These are phyloP conservation scores for Clunio marinus DNA, from an alignment of 2,888 invertebrate genomes.

Conservation along the genomic window DNA sequence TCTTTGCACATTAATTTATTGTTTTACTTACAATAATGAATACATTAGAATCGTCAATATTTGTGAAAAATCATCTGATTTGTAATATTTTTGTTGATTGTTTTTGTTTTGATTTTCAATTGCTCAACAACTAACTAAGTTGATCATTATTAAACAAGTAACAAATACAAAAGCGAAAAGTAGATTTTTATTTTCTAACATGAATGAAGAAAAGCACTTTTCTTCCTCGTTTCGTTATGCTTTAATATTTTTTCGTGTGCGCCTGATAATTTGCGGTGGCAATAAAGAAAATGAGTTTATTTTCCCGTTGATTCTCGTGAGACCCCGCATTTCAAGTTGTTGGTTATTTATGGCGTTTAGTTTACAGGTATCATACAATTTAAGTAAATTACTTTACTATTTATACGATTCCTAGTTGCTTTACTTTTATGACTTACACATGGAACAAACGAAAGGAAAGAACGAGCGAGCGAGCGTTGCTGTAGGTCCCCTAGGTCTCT, in stretches of 20 bases:
- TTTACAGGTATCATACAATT: constrained; percentile 25
- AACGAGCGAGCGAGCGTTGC: not conserved
- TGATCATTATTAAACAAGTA: no score
- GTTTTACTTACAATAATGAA: no score
- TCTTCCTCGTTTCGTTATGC: not conserved
- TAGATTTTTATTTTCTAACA: not conserved
- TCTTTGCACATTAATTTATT: constrained; percentile 12
- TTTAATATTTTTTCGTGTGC: constrained; percentile 21
- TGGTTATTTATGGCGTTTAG: constrained; percentile 15
- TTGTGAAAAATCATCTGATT: constrained; percentile 21
- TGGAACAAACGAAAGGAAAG: no score
- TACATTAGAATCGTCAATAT: no score
- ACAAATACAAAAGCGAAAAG: not conserved
- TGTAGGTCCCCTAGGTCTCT: constrained; percentile 2
- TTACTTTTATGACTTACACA: constrained; percentile 19
- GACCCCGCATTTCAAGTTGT: not conserved
- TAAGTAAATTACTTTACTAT: constrained; percentile 25
- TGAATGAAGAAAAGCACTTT: not conserved
- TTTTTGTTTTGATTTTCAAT: not conserved
- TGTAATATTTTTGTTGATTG: not conserved
- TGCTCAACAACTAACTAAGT: not conserved
- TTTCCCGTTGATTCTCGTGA: not conserved
- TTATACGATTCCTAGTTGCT: not conserved
- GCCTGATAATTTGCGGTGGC: constrained; percentile 33
- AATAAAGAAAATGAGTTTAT: constrained; percentile 15